Evolutionary conservation across 2,113 vertebrate species (phyloP), one percentile per base, ranked within the genome.

Genomic region (Gallinago paraguaiae): DNA sequence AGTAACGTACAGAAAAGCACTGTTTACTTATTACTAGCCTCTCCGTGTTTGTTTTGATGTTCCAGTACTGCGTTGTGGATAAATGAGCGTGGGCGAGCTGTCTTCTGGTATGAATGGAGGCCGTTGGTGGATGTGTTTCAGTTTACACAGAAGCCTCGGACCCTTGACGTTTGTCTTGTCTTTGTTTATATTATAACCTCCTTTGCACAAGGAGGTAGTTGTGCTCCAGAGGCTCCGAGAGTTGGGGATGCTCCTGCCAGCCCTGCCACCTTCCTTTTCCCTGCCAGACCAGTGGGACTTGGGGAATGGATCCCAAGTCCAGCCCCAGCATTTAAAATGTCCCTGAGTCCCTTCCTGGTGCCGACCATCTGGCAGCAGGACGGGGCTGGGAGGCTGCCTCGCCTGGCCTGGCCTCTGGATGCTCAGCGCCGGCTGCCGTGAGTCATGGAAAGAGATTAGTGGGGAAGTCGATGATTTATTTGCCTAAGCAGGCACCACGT

Each of bases 391-490:
- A 61, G 63, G 28, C 77, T 88, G 91, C 67, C 56, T 68, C 0
- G 35, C 81, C 61, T 12, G 2, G 86, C 91, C 77, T 39, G 45
- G 54, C 46, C 84, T 78, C 91, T 59, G 45, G 16, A 28, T 39
- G 54, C 27, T 41, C 72, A 71, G n/a, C 2, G 10, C 93, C 1
- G 8, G 83, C 85, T 94, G 65, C 72, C 90, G 80, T 97, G 96
- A 97, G 89, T 95, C 79, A 93, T 91, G 88, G 86, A 96, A 97
- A 76, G 83, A 72, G 75, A 93, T 93, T 61, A 56, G 59, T 71
- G 35, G 70, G 90, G 77, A 94, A 91, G 88, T 19, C 22, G n/a
- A 79, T 68, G 46, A 77, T 92, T 97, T 96, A 86, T 97, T 97
- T 97, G 72, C 86, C 57, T 72, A 30, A 90, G 35, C 68, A 83